Evolutionary conservation across 2,888 invertebrate species (phyloP), one percentile per base, ranked within the genome.

Genomic region (Athripsodes cinereus): DNA sequence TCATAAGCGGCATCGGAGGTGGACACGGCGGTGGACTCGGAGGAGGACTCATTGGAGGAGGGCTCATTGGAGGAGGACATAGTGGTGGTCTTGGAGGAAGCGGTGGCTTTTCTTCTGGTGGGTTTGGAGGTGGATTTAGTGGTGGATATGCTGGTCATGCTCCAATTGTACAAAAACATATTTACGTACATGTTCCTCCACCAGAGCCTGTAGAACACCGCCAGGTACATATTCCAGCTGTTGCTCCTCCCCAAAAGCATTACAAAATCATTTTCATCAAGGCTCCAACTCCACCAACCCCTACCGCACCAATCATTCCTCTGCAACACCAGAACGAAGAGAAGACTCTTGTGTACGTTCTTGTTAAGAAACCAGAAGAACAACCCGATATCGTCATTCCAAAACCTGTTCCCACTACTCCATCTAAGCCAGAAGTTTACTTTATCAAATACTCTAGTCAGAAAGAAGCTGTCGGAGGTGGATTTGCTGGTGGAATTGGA

Each of bases 241-340:
- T 85, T 1, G 85, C 86, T 52, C 86, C 88, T 64, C 82, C 91
- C 50, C 91, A 91, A 74, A 92, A 92, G 69, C 91, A 92, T 74
- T 91, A 92, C 83, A 92, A 92, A 72, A 92, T 92, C 72, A 91
- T 92, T 77, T 92, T 92, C 83, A 92, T 92, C 76, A 92, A 92
- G 81, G 92, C 92, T 57, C 92, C 92, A 68, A 85, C 91, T 66
- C 85, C 90, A 62, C 90, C 90, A 62, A 84, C 89, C 61, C 90
- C 90, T 60, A 86, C 87, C 64, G 90, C 86, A 1, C 92, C 92
- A 64, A 82, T 89, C 64, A 90, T 92, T 65, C 90, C 91, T 26
- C 73, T 87, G 31, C 86, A 88, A 71, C 84, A 86, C 61, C 90
- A 90, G 71, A 89, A 91, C 73, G 89, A 90, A 76, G 90, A 90